phyloP scores from a whole-genome alignment of 2,797 vertebrate species.

The Hipposideros larvatus region DNA sequence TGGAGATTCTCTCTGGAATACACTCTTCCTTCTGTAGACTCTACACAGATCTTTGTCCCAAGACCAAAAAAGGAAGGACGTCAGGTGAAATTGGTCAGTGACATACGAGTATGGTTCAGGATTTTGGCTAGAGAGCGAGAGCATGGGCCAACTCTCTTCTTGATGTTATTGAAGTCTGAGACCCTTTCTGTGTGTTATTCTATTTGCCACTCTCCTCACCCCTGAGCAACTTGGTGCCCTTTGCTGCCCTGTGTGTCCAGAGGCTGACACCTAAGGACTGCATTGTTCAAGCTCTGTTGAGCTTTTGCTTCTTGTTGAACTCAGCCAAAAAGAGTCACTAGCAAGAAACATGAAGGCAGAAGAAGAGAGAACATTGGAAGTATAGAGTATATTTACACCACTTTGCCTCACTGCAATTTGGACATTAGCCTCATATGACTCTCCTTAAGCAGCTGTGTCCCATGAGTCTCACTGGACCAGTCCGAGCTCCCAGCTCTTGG shows the following conservation, averaged over 20 bases:
- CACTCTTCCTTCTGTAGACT: neutral
- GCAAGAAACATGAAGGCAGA: neutral
- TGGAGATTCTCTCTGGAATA: neutral
- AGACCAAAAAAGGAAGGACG: neutral
- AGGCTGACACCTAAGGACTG: neutral
- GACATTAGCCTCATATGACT: neutral
- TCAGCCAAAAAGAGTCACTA: neutral
- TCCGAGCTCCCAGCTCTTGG: neutral
- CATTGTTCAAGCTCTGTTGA: neutral
- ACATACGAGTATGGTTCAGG: neutral
- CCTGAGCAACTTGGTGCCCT: neutral
- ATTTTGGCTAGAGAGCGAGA: neutral
- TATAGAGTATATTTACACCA: fast-evolving
- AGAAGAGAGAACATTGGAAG: neutral
- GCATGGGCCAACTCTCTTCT: neutral
- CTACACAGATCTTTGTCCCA: neutral
- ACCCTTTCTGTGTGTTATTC: neutral
- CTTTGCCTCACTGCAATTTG: neutral
- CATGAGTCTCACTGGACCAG: neutral
- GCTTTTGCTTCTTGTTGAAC: neutral
- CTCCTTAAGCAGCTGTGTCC: neutral
- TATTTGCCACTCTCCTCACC: neutral
- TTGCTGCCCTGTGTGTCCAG: neutral
- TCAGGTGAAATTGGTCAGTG: neutral
- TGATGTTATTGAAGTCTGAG: neutral